phyloP scores from a whole-genome alignment of 2,888 invertebrate genomes.

The Caenorhabditis wallacei region DNA sequence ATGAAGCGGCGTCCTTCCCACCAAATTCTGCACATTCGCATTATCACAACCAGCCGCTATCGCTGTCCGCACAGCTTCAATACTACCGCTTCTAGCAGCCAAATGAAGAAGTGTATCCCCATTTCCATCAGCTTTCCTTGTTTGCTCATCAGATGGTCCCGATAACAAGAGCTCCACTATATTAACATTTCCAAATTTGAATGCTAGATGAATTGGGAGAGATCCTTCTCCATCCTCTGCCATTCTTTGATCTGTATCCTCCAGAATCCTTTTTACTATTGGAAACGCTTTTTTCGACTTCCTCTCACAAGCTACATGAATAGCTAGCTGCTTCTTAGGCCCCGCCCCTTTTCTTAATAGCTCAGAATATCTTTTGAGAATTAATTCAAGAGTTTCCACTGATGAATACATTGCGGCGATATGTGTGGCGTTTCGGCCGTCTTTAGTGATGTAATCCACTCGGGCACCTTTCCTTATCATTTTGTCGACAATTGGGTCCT shows the following conservation, averaged over 20 bases:
- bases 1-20: slow-evolving; percentile 95
- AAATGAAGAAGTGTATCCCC: slow-evolving; percentile 96
- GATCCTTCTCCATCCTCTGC: slow-evolving; percentile 76
- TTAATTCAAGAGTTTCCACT: slow-evolving; percentile 94
- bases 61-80: slow-evolving; percentile 74
- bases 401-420: slow-evolving; percentile 95
- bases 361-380: slow-evolving; percentile 89
- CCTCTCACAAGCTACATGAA: slow-evolving; percentile 95
- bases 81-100: slow-evolving; percentile 88
- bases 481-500: slow-evolving; percentile 83
- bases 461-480: slow-evolving; percentile 84
- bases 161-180: slow-evolving; percentile 94
- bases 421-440: slow-evolving; percentile 95
- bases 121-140: slow-evolving; percentile 86
- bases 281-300: slow-evolving; percentile 94
- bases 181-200: slow-evolving; percentile 91
- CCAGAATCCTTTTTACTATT: slow-evolving; percentile 91
- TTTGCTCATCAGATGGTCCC: slow-evolving; percentile 92
- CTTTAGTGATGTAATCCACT: slow-evolving; percentile 84
- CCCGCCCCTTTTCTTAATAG: slow-evolving; percentile 91
- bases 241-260: slow-evolving; percentile 93
- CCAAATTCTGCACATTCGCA: slow-evolving; percentile 93
- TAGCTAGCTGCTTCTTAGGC: slow-evolving; percentile 93
- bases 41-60: slow-evolving; percentile 87
- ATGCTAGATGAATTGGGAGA: slow-evolving; percentile 80